phyloP scores from a whole-genome alignment of 2,888 invertebrate genomes.

The Drosophila affinis region DNA sequence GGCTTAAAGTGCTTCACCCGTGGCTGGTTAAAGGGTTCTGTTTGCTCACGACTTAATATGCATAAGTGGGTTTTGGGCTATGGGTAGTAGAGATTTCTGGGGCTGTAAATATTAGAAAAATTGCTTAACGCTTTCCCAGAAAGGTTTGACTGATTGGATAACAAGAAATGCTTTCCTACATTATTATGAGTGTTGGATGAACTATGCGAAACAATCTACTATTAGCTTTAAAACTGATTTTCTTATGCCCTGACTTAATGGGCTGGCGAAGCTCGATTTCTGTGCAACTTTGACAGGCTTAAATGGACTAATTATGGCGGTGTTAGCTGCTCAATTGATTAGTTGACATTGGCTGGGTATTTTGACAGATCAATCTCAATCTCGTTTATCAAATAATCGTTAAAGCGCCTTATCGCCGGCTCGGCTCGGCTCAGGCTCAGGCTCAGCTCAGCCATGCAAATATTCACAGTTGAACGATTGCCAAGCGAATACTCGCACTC shows the following conservation, averaged over 20 bases:
- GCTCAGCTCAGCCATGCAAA: conserved; percentile 68
- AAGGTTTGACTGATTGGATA: not conserved
- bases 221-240: no score
- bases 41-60: conserved; percentile 36
- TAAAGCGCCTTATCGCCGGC: conserved; percentile 63
- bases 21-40: conserved; percentile 48
- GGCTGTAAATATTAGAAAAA: not conserved
- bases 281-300: conserved; percentile 1
- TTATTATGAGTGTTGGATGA: no score
- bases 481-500: conserved; percentile 47
- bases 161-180: not conserved
- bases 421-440: conserved; percentile 51
- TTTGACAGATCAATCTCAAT: conserved; percentile 47
- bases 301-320: conserved; percentile 28
- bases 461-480: conserved; percentile 61
- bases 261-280: not conserved
- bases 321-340: conserved; percentile 29
- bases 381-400: conserved; percentile 43
- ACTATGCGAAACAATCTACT: no score
- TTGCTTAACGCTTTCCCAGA: not conserved
- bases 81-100: not conserved
- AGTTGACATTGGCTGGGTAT: conserved; percentile 46
- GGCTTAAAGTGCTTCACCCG: conserved; percentile 39
- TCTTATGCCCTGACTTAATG: no score
- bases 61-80: conserved; percentile 10